Evolutionary conservation across 1,140 invertebrate species (phyloP).

Genomic region (Drosophila sturtevanti): DNA sequence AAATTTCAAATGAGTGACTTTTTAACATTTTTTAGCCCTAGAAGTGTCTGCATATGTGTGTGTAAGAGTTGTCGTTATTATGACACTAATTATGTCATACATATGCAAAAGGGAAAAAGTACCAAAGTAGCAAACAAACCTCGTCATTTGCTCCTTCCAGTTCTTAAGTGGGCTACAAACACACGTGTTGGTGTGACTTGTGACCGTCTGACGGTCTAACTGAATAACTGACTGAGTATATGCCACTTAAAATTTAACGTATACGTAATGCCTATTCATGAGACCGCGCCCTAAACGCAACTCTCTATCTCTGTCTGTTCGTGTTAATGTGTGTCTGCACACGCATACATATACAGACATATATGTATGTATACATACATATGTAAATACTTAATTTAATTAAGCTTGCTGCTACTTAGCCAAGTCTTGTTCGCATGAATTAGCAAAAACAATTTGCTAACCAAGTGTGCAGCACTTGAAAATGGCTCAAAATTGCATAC

Average conservation of each 20-base stretch:
- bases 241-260: constrained; percentile 79
- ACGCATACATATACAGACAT: no score
- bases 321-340: constrained; percentile 13
- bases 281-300: constrained; percentile 22
- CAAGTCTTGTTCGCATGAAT: constrained; percentile 49
- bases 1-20: constrained; percentile 75
- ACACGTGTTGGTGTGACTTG: neutral
- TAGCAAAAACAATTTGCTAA: constrained; percentile 64
- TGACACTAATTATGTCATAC: constrained; percentile 79
- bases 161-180: neutral
- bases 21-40: constrained; percentile 56
- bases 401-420: constrained; percentile 72
- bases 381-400: constrained; percentile 65
- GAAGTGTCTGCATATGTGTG: constrained; percentile 16
- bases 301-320: neutral
- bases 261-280: constrained; percentile 78
- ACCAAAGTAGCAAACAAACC: constrained; percentile 75
- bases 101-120: constrained; percentile 59
- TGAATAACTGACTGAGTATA: constrained; percentile 50
- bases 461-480: constrained; percentile 48
- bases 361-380: neutral
- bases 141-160: constrained; percentile 4
- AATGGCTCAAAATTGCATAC: constrained; percentile 11
- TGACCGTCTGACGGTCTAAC: constrained; percentile 14
- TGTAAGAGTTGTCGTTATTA: constrained; percentile 57